Conservation (phyloP, 2,888 invertebrate species). For the Diachrysia chrysitis region DNA sequence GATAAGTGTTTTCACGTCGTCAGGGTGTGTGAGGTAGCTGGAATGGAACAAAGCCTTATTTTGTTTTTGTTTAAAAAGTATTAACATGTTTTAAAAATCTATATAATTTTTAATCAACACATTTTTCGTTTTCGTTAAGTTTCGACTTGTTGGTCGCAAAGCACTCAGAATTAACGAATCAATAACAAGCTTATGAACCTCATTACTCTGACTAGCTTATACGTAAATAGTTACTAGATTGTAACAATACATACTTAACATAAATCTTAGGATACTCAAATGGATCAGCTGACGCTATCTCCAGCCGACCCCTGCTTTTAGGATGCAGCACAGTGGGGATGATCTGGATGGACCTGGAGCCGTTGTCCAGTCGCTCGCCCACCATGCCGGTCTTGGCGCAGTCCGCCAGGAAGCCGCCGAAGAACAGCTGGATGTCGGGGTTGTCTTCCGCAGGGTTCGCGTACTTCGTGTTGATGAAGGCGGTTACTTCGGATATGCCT, state of each 20-base stretch:
- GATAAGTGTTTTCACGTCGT: slow-evolving; percentile 94
- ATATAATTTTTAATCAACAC: too few species aligned
- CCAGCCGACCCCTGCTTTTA: slow-evolving; percentile 94
- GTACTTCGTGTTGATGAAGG: slow-evolving; percentile 94
- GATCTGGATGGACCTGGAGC: slow-evolving; percentile 91
- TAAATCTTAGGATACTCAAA: slow-evolving; percentile 94
- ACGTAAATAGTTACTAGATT: too few species aligned
- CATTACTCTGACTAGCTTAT: too few species aligned
- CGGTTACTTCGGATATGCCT: slow-evolving; percentile 96
- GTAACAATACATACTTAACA: slow-evolving; percentile 90
- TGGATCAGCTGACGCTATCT: slow-evolving; percentile 93
- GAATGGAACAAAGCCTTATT: slow-evolving; percentile 29
- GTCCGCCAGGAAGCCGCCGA: slow-evolving; percentile 95
- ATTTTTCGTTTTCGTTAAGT: too few species aligned
- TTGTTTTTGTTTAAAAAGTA: too few species aligned
- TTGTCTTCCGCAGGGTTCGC: slow-evolving; percentile 92
- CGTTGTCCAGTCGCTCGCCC: slow-evolving; percentile 92
- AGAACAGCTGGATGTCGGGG: slow-evolving; percentile 96
- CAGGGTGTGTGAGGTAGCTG: slow-evolving; percentile 92
- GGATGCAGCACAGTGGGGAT: slow-evolving; percentile 96
- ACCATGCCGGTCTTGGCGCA: slow-evolving; percentile 96
- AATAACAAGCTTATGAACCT: too few species aligned
- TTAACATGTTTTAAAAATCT: too few species aligned
- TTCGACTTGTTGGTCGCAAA: too few species aligned
- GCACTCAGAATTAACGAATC: too few species aligned